phyloP scores from a whole-genome alignment of 2,113 vertebrate species.

The Charina bottae region DNA sequence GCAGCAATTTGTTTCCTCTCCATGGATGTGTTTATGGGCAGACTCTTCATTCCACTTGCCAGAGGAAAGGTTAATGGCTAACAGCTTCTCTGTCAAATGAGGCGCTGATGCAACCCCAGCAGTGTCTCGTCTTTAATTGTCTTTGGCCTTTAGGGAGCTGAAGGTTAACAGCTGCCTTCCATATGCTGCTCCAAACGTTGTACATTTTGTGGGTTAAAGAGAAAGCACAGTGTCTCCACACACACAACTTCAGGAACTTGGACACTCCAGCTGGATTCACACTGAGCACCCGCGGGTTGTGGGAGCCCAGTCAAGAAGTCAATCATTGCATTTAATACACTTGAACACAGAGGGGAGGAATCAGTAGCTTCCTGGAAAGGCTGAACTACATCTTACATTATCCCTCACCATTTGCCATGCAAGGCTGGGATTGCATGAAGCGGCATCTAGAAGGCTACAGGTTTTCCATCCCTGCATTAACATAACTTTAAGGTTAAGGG shows the following conservation, averaged over 20 bases:
- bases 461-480: not conserved
- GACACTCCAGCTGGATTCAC: not conserved
- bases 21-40: not conserved
- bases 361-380: no score
- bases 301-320: not conserved
- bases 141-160: constrained; percentile 18
- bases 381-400: no score
- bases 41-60: not conserved
- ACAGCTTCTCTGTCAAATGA: constrained; percentile 19
- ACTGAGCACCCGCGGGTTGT: not conserved
- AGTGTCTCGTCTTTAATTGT: constrained; percentile 6
- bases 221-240: not conserved
- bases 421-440: no score
- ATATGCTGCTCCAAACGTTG: not conserved
- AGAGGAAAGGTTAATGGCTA: constrained; percentile 27
- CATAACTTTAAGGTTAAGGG: not conserved
- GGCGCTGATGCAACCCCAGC: constrained; percentile 4
- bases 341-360: no score
- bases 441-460: not conserved
- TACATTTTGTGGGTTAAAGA: not conserved
- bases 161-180: constrained; percentile 31
- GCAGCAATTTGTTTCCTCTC: not conserved
- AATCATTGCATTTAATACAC: no score
- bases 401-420: no score
- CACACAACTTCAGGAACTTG: not conserved